These are phyloP conservation scores for Diogma glabrata DNA, from an alignment of 2,888 invertebrate species.

Conservation along the genomic window DNA sequence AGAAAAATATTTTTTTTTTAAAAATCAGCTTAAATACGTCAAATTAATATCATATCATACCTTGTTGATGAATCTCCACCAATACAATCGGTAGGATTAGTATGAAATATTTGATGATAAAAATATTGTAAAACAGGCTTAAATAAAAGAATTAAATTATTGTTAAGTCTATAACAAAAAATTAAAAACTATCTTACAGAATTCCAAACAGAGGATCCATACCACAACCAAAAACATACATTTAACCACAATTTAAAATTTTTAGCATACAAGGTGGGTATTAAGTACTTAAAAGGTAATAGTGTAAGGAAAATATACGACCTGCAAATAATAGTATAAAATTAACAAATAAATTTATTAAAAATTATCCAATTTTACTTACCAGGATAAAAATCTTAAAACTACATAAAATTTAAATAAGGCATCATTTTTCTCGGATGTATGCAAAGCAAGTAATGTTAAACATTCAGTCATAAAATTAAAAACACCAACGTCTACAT, in stretches of 20 bases:
- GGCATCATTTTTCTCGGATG: constrained; percentile 29
- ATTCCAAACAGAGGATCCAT: constrained; percentile 35
- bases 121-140: constrained; percentile 33
- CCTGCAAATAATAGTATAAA: constrained; percentile 19
- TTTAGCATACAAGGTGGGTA: constrained; percentile 35
- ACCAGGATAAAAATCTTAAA: constrained; percentile 33
- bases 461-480: constrained; percentile 32
- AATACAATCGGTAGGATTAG: constrained; percentile 28
- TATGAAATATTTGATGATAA: constrained; percentile 36
- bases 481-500: constrained; percentile 32
- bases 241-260: constrained; percentile 33
- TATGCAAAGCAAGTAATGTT: constrained; percentile 29
- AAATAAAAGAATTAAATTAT: background rate
- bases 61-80: constrained; percentile 36
- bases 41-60: constrained; percentile 16
- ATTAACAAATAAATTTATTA: background rate
- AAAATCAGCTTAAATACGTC: too few species aligned
- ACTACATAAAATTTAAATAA: constrained; percentile 32
- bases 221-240: constrained; percentile 34
- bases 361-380: constrained; percentile 6
- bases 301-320: constrained; percentile 33
- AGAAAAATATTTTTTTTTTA: too few species aligned
- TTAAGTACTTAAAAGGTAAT: constrained; percentile 34
- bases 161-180: background rate
- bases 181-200: constrained; percentile 20